These are phyloP conservation scores for Antedon mediterranea DNA, from an alignment of 53 echinoderm and acorn worm species.

Conservation along the genomic window DNA sequence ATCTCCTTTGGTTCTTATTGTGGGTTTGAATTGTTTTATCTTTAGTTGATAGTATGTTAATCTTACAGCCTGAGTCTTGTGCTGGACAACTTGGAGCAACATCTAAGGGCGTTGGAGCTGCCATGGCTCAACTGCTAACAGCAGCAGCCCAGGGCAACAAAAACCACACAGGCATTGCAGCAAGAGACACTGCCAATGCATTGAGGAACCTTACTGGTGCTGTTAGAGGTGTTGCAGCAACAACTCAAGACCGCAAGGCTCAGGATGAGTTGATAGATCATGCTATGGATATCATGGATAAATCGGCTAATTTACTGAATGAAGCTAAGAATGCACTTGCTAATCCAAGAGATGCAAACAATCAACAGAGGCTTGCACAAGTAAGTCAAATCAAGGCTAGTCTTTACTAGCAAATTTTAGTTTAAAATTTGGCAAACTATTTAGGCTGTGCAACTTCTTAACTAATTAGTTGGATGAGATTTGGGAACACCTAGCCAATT, in stretches of 20 bases:
- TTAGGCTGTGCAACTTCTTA: no score
- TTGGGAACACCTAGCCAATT: no score
- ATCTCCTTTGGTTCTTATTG: neutral
- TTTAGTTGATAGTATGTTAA: no score
- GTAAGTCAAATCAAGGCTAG: slow-evolving; percentile 14
- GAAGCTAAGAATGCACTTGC: slow-evolving; percentile 83
- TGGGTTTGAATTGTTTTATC: no score
- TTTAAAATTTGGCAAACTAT: no score
- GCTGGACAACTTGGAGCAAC: slow-evolving; percentile 75
- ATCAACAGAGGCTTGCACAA: slow-evolving; percentile 84
- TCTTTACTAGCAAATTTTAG: no score
- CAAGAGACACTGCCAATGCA: slow-evolving; percentile 85
- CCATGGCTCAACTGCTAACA: slow-evolving; percentile 92
- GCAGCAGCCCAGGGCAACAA: slow-evolving; percentile 90
- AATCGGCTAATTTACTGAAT: slow-evolving; percentile 59
- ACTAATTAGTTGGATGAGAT: no score
- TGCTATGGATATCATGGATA: slow-evolving; percentile 82
- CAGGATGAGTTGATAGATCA: slow-evolving; percentile 55
- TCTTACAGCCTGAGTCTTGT: slow-evolving; percentile 45
- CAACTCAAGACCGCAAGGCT: slow-evolving; percentile 31
- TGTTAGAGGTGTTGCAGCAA: slow-evolving; percentile 77
- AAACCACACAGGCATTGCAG: slow-evolving; percentile 90
- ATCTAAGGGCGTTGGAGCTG: slow-evolving; percentile 84
- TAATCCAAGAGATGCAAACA: slow-evolving; percentile 66
- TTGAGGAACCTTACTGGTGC: slow-evolving; percentile 60